Base-by-base conservation (phyloP, 23 tunicate genomes). In the Trididemnum miniatum region DNA sequence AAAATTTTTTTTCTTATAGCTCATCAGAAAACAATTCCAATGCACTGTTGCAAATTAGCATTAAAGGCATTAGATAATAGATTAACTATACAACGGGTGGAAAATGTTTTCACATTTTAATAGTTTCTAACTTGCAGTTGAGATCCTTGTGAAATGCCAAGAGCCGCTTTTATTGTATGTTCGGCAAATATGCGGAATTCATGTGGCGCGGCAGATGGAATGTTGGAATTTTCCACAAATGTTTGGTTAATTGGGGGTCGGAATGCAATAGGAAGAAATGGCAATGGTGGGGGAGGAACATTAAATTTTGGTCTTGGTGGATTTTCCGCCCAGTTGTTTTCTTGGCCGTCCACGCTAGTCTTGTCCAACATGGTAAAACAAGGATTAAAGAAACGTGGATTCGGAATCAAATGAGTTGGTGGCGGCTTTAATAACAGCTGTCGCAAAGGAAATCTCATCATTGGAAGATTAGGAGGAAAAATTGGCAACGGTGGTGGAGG, bases 401-500 rank as follows among this genome's bases (percentile, higher is more conserved):
- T 5, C 12, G 75, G 37, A 5, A 31, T 4, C 38, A 9, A 33
- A 12, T 12, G 38, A 7, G 59, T 26, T 20, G 79, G 79, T 4
- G 75, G 75, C 20, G 79, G 57, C 38, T 73, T 38, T 37, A 73
- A 31, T 2, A 37, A 2, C 7, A 73, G 30, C 2, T 31, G 79
- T 7, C 79, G 25, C 9, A 73, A 5, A 2, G 79, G 79, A 26
- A 73, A 39, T 25, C 79, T 73, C 79, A 73, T 73, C 4, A 69
- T 27, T 2, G 38, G 37, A 31, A 69, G 40, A 32, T 69, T 69
- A 3, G 75, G 27, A 62, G 67, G 67, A 12, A 12, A n/a, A 12
- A 67, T 12, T 1, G 79, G 79, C 37, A 73, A 59, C 29, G 79
- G 79, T 1, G 79, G 79, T 25, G 79, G 79, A 37, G 79, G 79